Conservation (phyloP, 2,888 invertebrate genomes). For the Apantesis nais region DNA sequence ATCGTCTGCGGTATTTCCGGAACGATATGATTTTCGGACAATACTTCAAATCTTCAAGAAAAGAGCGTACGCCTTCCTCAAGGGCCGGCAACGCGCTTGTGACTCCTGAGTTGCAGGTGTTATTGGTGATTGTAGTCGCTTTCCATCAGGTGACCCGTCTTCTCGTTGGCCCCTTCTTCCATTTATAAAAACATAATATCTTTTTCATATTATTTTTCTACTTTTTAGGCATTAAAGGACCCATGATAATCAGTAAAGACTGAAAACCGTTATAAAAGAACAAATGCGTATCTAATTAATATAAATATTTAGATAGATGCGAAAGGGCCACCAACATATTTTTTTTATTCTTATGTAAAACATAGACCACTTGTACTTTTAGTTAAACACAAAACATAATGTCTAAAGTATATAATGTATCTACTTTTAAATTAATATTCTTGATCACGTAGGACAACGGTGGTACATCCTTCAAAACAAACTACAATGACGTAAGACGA, state of each 20-base stretch:
- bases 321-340: neutral
- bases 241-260: neutral
- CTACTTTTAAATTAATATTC: slow-evolving; percentile 18
- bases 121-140: too few species aligned
- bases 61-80: too few species aligned
- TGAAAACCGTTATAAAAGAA: neutral
- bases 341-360: neutral
- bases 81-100: too few species aligned
- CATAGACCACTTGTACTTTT: neutral
- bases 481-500: slow-evolving; percentile 38
- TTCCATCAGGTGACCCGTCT: too few species aligned
- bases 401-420: neutral
- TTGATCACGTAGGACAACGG: slow-evolving; percentile 11
- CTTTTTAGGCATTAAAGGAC: neutral
- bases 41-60: too few species aligned
- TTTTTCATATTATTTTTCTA: too few species aligned
- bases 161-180: too few species aligned
- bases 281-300: neutral
- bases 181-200: too few species aligned
- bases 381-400: neutral
- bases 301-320: neutral
- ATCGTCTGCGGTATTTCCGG: too few species aligned
- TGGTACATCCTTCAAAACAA: slow-evolving; percentile 18
- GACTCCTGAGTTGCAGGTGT: too few species aligned
- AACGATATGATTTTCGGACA: too few species aligned